These are phyloP conservation scores for Rhynchophorus ferrugineus DNA, from an alignment of 1,140 invertebrate genomes.

Conservation along the genomic window DNA sequence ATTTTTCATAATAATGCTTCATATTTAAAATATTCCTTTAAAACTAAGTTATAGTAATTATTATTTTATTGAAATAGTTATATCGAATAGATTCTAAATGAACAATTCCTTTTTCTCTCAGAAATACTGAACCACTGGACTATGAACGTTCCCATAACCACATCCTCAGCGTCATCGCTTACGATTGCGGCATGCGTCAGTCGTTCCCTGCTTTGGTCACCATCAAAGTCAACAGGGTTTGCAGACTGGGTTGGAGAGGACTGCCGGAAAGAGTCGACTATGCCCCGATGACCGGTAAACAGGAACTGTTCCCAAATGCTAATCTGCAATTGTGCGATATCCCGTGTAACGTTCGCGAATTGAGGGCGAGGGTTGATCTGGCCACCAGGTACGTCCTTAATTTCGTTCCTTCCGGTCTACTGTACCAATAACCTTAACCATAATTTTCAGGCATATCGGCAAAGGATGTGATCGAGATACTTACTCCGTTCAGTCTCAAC, in stretches of 20 bases:
- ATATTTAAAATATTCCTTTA: neutral
- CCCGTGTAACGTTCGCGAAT: slow-evolving; percentile 59
- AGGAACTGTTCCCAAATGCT: slow-evolving; percentile 75
- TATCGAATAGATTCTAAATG: no score
- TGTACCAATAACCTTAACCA: neutral
- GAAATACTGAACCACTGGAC: slow-evolving; percentile 82
- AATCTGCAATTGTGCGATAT: slow-evolving; percentile 83
- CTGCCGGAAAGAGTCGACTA: slow-evolving; percentile 88
- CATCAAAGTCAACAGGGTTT: slow-evolving; percentile 70
- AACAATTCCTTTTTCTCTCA: no score
- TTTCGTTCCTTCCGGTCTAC: no score
- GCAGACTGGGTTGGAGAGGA: slow-evolving; percentile 54
- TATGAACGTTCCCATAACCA: slow-evolving; percentile 91
- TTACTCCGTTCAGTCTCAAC: slow-evolving; percentile 78
- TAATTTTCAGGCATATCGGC: slow-evolving; percentile 60
- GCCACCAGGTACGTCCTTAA: slow-evolving; percentile 41
- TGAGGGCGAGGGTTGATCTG: slow-evolving; percentile 58
- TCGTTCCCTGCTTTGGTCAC: slow-evolving; percentile 88
- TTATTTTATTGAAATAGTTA: no score
- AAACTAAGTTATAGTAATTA: neutral
- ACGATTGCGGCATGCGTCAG: slow-evolving; percentile 90
- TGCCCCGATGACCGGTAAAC: slow-evolving; percentile 70
- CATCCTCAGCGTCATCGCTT: slow-evolving; percentile 93
- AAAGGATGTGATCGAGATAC: slow-evolving; percentile 89
- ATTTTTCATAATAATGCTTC: no score